A percentile compares a stretch with the other conserved stretches of the same genome.
These are phyloP conservation scores for Chironomus striatipennis DNA, from an alignment of 1,140 invertebrate genomes.

Conservation along the genomic window DNA sequence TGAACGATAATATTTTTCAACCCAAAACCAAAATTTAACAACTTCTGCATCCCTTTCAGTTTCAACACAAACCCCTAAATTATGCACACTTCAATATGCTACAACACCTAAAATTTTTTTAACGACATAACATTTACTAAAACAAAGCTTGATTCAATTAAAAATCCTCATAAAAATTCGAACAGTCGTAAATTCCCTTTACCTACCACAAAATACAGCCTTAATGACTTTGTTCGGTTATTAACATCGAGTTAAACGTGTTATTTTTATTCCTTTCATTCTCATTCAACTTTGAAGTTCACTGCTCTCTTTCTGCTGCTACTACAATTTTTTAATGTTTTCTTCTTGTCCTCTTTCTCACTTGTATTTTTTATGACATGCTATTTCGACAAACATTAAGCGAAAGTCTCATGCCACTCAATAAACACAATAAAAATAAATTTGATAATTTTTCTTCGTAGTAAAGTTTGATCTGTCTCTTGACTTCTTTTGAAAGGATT, in stretches of 20 bases:
- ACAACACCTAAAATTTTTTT: too few species aligned
- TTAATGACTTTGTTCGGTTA: not conserved
- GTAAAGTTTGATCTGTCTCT: not conserved
- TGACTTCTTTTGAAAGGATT: not conserved
- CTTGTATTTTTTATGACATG: not conserved
- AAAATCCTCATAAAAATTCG: too few species aligned
- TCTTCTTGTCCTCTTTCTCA: not conserved
- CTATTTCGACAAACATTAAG: not conserved
- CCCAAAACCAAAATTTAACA: too few species aligned
- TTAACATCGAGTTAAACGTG: conserved; percentile 1
- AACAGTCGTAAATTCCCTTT: not conserved
- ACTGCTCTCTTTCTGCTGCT: not conserved
- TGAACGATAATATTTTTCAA: too few species aligned
- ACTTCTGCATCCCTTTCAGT: too few species aligned
- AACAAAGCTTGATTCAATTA: too few species aligned
- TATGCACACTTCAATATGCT: too few species aligned
- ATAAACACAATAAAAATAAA: not conserved
- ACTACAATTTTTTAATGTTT: not conserved
- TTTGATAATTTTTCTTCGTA: not conserved
- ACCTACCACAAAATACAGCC: not conserved
- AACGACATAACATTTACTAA: too few species aligned
- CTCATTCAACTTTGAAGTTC: not conserved
- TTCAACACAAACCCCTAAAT: too few species aligned
- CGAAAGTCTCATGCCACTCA: not conserved
- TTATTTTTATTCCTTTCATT: not conserved